phyloP scores from a whole-genome alignment of 2,797 vertebrate genomes.

The Schizopygopsis pylzovi region DNA sequence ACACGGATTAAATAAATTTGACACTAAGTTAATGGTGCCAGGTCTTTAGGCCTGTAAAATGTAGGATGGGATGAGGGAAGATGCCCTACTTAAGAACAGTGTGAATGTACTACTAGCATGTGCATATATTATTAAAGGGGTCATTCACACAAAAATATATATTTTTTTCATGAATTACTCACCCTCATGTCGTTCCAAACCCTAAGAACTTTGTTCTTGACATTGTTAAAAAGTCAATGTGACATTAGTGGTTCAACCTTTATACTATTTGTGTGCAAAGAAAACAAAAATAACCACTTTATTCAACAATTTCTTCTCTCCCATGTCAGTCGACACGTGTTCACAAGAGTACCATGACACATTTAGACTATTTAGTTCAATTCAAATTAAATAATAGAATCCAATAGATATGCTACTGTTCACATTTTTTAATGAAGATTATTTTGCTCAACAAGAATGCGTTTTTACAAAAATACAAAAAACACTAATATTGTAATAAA shows the following conservation, averaged over 20 bases:
- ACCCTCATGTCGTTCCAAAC: not conserved
- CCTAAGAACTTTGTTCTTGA: not conserved
- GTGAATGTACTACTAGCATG: not conserved
- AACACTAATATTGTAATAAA: not conserved
- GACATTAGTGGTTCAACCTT: not conserved
- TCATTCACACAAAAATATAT: not conserved
- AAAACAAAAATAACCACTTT: not conserved
- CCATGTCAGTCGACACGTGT: not conserved
- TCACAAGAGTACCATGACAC: too few species aligned
- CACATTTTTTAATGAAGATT: not conserved
- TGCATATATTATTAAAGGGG: not conserved
- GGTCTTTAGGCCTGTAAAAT: slow-evolving; percentile 21
- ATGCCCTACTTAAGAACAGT: not conserved
- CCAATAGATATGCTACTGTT: not conserved
- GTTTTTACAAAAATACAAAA: not conserved
- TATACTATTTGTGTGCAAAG: not conserved
- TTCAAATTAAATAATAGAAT: not conserved
- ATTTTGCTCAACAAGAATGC: not conserved
- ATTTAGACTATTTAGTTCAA: not conserved
- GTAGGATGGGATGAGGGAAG: not conserved
- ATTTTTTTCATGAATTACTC: too few species aligned
- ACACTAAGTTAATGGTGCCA: slow-evolving; percentile 19
- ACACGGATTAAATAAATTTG: slow-evolving; percentile 13
- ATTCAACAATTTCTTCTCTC: not conserved
- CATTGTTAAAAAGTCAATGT: too few species aligned